A percentile compares a stretch with the other conserved stretches of the same genome.
Conservation (phyloP, 2,888 invertebrate species). For the Neoaliturus tenellus region DNA sequence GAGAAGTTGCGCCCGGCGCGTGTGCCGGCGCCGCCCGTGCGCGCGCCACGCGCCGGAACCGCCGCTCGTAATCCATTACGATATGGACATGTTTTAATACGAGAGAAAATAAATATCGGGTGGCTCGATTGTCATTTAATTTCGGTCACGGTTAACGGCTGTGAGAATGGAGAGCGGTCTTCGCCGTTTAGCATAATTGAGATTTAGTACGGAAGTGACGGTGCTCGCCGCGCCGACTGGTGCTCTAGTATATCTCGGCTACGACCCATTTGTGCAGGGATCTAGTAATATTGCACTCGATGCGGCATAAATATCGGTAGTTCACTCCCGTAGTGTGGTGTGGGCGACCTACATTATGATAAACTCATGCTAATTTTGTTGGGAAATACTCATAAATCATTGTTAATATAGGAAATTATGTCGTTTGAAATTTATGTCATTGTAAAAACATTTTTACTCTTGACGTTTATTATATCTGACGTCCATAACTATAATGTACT, state of each 20-base stretch:
- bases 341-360: not conserved
- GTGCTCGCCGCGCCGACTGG: not conserved
- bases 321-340: not conserved
- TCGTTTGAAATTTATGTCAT: too few species aligned
- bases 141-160: constrained; percentile 7
- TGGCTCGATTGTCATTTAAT: constrained; percentile 53
- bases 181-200: constrained; percentile 25
- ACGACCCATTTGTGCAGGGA: not conserved
- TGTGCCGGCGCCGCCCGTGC: not conserved
- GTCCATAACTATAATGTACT: too few species aligned
- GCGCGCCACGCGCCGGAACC: constrained; percentile 39
- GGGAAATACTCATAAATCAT: too few species aligned
- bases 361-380: not conserved
- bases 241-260: not conserved
- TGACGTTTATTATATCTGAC: too few species aligned
- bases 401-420: too few species aligned
- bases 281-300: not conserved
- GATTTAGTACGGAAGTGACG: constrained; percentile 16
- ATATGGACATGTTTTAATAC: constrained; percentile 50
- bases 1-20: constrained; percentile 26
- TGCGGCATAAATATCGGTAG: not conserved
- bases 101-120: constrained; percentile 53
- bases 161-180: not conserved
- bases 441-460: too few species aligned
- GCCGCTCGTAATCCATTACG: constrained; percentile 51